These are phyloP conservation scores for Chalcis sispes DNA, from an alignment of 2,888 invertebrate genomes.

Conservation along the genomic window DNA sequence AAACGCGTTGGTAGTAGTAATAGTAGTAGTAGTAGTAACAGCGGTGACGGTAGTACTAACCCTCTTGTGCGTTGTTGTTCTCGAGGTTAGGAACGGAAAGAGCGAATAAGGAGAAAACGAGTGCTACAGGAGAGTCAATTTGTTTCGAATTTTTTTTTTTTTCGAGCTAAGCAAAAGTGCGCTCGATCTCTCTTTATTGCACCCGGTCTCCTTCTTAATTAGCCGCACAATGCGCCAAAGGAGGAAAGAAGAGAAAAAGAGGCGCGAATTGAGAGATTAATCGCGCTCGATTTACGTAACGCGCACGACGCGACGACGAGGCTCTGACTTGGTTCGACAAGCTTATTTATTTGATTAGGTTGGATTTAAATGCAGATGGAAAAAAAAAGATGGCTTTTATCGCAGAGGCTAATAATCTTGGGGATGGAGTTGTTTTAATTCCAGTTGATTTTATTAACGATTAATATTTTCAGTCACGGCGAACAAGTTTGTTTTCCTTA, in stretches of 20 bases:
- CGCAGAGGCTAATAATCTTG: neutral
- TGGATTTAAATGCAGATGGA: too few species aligned
- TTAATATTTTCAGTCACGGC: too few species aligned
- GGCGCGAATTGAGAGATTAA: slow-evolving; percentile 35
- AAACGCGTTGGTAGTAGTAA: too few species aligned
- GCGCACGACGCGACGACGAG: neutral
- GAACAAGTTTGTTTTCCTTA: too few species aligned
- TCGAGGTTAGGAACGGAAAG: neutral
- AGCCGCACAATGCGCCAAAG: slow-evolving; percentile 3
- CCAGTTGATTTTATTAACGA: too few species aligned
- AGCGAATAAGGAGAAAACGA: neutral
- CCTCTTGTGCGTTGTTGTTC: neutral
- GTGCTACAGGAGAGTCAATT: slow-evolving; percentile 22
- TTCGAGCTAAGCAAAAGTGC: neutral
- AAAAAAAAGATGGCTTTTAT: too few species aligned
- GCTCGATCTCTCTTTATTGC: neutral
- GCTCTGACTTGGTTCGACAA: neutral
- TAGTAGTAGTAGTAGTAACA: too few species aligned
- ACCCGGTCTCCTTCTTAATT: slow-evolving; percentile 1
- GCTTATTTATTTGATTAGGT: neutral
- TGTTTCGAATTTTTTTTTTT: slow-evolving; percentile 27
- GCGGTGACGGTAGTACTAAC: too few species aligned
- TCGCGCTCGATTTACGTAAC: slow-evolving; percentile 27
- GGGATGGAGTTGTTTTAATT: neutral
- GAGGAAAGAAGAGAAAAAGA: neutral